Percentiles rank a stretch among this genome's conserved stretches.
Conservation (phyloP, 2,888 invertebrate genomes). For the Hermaeophaga mercurialis region DNA sequence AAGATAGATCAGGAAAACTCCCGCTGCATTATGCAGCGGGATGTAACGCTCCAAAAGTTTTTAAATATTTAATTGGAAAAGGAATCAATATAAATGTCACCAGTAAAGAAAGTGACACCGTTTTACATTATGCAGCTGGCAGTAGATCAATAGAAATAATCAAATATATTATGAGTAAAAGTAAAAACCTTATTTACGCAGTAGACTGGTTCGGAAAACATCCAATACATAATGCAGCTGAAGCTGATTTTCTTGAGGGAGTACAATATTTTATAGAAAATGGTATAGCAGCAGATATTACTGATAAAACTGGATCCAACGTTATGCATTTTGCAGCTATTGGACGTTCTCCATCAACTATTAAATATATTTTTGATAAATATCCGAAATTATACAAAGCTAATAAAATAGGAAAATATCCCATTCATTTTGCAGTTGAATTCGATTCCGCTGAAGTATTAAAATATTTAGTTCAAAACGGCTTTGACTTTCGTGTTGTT, state of each 20-base stretch:
- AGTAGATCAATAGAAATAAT: background rate
- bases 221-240: conserved; percentile 8
- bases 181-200: background rate
- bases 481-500: background rate
- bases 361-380: background rate
- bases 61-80: background rate
- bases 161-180: background rate
- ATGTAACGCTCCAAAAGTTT: background rate
- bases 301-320: background rate
- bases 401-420: background rate
- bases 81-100: background rate
- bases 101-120: background rate
- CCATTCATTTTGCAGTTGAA: background rate
- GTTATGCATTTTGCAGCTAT: conserved; percentile 1
- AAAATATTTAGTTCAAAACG: background rate
- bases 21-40: conserved; percentile 14
- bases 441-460: background rate
- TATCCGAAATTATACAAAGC: background rate
- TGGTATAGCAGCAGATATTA: background rate
- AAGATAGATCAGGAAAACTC: background rate
- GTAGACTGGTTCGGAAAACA: background rate
- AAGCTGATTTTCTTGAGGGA: background rate
- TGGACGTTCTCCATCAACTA: background rate
- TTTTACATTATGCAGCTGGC: conserved; percentile 6
- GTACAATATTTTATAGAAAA: background rate